Conservation (phyloP, 2,113 vertebrate species). For the Oriolus oriolus region DNA sequence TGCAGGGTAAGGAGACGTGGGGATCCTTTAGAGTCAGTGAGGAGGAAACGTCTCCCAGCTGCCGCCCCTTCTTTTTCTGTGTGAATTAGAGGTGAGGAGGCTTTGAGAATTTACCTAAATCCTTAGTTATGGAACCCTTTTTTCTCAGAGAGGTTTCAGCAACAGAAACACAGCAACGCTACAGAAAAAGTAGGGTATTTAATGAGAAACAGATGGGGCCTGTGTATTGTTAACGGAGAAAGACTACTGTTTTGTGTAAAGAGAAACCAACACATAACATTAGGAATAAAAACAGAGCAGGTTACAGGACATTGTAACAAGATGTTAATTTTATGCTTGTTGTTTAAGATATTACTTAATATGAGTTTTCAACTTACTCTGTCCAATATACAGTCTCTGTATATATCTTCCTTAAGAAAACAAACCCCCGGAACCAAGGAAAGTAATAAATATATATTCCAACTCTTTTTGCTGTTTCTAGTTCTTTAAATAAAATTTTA, state of each 20-base stretch:
- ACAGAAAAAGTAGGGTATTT: background rate
- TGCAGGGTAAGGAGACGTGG: accelerated
- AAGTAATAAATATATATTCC: background rate
- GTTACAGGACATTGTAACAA: background rate
- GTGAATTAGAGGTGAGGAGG: background rate
- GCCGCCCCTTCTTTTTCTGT: background rate
- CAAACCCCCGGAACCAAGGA: background rate
- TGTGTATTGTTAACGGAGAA: background rate
- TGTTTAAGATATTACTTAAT: background rate
- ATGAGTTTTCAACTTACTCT: background rate
- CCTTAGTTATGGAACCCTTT: background rate
- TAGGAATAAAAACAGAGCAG: background rate
- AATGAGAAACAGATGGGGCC: conserved; percentile 56
- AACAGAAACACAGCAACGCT: background rate
- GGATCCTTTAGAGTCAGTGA: background rate
- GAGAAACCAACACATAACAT: background rate
- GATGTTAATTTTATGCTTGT: background rate
- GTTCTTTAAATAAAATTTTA: background rate
- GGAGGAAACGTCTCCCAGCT: background rate
- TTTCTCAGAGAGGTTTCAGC: background rate
- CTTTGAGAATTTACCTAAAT: background rate
- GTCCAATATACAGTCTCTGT: background rate
- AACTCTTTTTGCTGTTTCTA: background rate
- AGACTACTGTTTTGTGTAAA: conserved; percentile 46
- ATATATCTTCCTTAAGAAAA: background rate